A percentile compares a stretch with the other conserved stretches of the same genome.
phyloP scores from a whole-genome alignment of 2,113 vertebrate species.

The Aix galericulata region DNA sequence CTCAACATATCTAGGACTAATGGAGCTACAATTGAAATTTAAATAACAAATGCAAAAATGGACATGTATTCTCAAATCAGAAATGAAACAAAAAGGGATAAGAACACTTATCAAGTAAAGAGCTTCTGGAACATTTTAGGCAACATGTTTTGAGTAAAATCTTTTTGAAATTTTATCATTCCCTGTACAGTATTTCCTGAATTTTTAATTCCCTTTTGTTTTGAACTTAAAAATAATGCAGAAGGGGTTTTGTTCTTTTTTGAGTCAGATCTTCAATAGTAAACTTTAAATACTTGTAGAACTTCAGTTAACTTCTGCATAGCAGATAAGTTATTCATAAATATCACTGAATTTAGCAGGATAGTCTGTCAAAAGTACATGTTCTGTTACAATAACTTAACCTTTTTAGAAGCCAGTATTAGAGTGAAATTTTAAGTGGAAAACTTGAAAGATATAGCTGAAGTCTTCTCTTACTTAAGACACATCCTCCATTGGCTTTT shows the following conservation, averaged over 20 bases:
- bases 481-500: neutral
- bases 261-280: neutral
- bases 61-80: neutral
- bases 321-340: neutral
- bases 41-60: neutral
- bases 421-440: neutral
- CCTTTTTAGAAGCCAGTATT: neutral
- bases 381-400: neutral
- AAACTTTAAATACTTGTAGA: neutral
- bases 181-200: neutral
- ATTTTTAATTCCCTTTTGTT: slow-evolving; percentile 19
- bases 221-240: neutral
- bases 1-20: neutral
- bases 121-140: slow-evolving; percentile 7
- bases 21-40: slow-evolving; percentile 28
- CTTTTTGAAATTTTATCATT: slow-evolving; percentile 31
- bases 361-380: neutral
- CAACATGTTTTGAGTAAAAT: neutral
- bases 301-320: neutral
- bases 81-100: slow-evolving; percentile 17
- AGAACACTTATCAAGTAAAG: neutral
- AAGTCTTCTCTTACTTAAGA: neutral
- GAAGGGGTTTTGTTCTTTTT: neutral
- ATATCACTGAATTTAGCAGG: neutral
- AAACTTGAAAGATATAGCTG: neutral